phyloP scores from a whole-genome alignment of 2,888 invertebrate species.

The Dermolepida albohirtum region DNA sequence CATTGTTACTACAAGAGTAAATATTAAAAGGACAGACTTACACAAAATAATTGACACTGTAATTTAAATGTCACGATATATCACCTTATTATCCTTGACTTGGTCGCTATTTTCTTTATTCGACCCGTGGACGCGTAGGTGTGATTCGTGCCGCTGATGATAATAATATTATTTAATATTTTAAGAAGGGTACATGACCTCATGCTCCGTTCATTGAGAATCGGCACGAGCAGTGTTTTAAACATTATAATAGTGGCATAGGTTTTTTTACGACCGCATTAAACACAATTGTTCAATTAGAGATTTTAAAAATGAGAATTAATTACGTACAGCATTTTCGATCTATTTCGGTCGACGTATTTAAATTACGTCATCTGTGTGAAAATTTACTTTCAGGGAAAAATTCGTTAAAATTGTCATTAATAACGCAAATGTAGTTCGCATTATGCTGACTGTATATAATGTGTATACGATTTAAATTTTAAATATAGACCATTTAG shows the following conservation, averaged over 20 bases:
- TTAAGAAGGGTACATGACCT: constrained; percentile 16
- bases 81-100: constrained; percentile 8
- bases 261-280: constrained; percentile 17
- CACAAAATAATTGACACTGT: too few species aligned
- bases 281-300: constrained; percentile 23
- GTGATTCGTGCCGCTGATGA: constrained; percentile 4
- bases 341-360: constrained; percentile 14
- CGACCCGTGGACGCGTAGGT: constrained; percentile 4
- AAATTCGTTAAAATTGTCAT: too few species aligned
- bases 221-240: too few species aligned
- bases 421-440: too few species aligned
- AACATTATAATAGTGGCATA: too few species aligned
- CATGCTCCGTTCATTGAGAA: not conserved
- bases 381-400: too few species aligned
- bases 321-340: constrained; percentile 1
- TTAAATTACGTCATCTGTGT: constrained; percentile 2
- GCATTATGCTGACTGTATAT: too few species aligned
- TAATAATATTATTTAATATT: constrained; percentile 22
- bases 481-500: too few species aligned
- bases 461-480: too few species aligned
- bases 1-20: too few species aligned
- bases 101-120: constrained; percentile 1
- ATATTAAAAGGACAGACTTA: too few species aligned
- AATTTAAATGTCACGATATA: too few species aligned
- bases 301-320: constrained; percentile 21